Percentiles rank a stretch among this genome's conserved stretches.
phyloP scores from a whole-genome alignment of 2,113 vertebrate species.

The rat (Rattus norvegicus) region GRCr8 NC_086020.1:124576501-124577000 shows the following conservation, averaged over 20 bases:
- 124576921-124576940: background rate
- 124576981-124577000: background rate
- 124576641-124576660: background rate
- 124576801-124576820: background rate
- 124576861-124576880: background rate
- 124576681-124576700: background rate
- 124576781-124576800: background rate
- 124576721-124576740: background rate
- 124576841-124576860: background rate
- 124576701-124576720: background rate
- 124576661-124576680: background rate
- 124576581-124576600: background rate
- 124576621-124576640: background rate
- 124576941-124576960: background rate
- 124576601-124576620: background rate
- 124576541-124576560: background rate
- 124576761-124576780: background rate
- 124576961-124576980: background rate
- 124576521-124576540: background rate
- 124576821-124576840: background rate
- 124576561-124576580: conserved; percentile 2
- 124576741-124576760: background rate
- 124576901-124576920: background rate
- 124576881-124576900: background rate
- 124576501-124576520: background rate